Conservation (phyloP, 2,113 vertebrate species). For the Eolophus roseicapilla region DNA sequence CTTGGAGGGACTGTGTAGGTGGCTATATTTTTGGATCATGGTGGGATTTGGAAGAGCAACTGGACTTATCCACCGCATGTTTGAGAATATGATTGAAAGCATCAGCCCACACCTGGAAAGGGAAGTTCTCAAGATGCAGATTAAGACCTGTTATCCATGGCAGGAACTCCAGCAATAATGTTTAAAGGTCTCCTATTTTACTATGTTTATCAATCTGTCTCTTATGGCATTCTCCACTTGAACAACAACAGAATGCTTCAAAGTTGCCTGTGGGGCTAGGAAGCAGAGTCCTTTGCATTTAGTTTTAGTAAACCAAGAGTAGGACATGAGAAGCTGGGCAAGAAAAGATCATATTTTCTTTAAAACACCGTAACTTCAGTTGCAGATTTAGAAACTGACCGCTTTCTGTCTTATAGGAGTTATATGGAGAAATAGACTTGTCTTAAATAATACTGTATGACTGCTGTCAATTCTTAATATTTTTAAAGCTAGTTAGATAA, state of each 20-base stretch:
- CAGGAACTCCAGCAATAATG: neutral
- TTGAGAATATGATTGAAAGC: neutral
- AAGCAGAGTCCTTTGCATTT: neutral
- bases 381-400: neutral
- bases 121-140: neutral
- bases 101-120: neutral
- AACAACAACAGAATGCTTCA: neutral
- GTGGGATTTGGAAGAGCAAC: neutral
- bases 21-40: neutral
- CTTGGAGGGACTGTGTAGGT: neutral
- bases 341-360: neutral
- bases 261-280: neutral
- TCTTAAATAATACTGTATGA: neutral
- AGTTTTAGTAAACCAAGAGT: neutral
- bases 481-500: neutral
- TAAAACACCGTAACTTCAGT: neutral
- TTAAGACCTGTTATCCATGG: neutral
- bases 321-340: neutral
- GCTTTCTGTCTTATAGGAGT: neutral
- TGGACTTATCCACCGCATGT: neutral
- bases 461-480: neutral
- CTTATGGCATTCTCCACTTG: neutral
- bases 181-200: neutral
- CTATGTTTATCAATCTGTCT: neutral
- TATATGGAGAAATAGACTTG: neutral